phyloP scores from a whole-genome alignment of 2,113 vertebrate species.

The Elgaria multicarinata region DNA sequence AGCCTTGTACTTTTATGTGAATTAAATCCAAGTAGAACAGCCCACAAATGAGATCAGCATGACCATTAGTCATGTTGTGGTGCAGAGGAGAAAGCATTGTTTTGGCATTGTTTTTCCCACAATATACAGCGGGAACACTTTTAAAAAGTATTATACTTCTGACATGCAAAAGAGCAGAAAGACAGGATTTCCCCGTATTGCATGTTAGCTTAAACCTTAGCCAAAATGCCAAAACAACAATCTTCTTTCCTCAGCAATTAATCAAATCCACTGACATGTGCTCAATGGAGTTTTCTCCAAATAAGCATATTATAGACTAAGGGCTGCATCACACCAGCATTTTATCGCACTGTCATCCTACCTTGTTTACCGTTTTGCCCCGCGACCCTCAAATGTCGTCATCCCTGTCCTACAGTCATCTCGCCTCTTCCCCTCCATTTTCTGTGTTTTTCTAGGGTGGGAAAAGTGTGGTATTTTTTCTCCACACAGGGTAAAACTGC shows the following conservation, averaged over 20 bases:
- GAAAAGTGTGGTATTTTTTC: too few relatives aligned
- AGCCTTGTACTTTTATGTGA: neutral
- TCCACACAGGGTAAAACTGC: too few relatives aligned
- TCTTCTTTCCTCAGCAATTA: neutral
- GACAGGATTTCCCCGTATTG: neutral
- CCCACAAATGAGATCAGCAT: neutral
- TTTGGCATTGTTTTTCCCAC: neutral
- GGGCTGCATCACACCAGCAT: too few relatives aligned
- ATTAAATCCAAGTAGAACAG: neutral
- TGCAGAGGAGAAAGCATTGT: neutral
- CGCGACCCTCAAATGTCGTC: too few relatives aligned
- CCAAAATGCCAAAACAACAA: conserved; percentile 29
- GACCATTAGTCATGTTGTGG: neutral
- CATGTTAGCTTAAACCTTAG: neutral
- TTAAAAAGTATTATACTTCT: neutral
- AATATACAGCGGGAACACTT: neutral
- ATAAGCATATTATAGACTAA: too few relatives aligned
- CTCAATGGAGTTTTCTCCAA: too few relatives aligned
- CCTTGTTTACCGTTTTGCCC: too few relatives aligned
- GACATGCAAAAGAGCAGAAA: neutral
- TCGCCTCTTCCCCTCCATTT: too few relatives aligned
- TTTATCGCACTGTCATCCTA: too few relatives aligned
- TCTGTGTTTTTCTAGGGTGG: too few relatives aligned
- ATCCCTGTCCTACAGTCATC: too few relatives aligned
- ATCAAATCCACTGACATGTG: neutral